A percentile compares a stretch with the other conserved stretches of the same genome.
phyloP scores from a whole-genome alignment of 2,797 vertebrate species.

The Diglossa cyanea region DNA sequence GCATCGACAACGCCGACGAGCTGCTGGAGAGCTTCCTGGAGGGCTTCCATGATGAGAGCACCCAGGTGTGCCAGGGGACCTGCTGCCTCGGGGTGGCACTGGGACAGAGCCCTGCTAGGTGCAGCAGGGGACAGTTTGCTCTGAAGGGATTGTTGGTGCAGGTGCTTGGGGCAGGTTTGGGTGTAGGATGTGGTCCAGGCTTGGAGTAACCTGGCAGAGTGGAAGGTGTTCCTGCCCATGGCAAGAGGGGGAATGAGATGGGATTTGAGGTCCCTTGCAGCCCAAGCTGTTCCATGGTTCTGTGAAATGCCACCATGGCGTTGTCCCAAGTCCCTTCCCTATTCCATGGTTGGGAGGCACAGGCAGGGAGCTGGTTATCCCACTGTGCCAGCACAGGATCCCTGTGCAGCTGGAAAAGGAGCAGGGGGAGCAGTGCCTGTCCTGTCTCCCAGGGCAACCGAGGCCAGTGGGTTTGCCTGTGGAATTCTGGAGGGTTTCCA shows the following conservation, averaged over 20 bases:
- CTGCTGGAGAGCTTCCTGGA: constrained; percentile 81
- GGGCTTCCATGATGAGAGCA: constrained; percentile 82
- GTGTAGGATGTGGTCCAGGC: not conserved
- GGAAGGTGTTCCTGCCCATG: not conserved
- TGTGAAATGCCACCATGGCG: rapidly evolving
- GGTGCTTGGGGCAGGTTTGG: not conserved
- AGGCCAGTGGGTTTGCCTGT: not conserved
- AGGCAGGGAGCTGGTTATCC: not conserved
- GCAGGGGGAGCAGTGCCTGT: not conserved
- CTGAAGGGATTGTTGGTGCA: not conserved
- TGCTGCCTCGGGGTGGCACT: rapidly evolving
- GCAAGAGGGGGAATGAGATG: not conserved
- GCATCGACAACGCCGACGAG: constrained; percentile 79
- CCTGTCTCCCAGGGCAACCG: not conserved
- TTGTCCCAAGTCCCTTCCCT: not conserved
- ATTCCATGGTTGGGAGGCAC: not conserved
- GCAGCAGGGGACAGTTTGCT: rapidly evolving
- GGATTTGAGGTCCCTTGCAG: not conserved
- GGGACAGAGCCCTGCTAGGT: too few relatives aligned
- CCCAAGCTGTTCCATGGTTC: not conserved
- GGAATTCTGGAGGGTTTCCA: not conserved
- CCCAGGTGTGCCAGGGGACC: constrained; percentile 64
- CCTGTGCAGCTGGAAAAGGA: not conserved
- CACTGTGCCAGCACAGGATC: not conserved
- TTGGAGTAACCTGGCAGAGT: not conserved